phyloP scores from a whole-genome alignment of 2,797 vertebrate genomes.

The Staurois parvus region DNA sequence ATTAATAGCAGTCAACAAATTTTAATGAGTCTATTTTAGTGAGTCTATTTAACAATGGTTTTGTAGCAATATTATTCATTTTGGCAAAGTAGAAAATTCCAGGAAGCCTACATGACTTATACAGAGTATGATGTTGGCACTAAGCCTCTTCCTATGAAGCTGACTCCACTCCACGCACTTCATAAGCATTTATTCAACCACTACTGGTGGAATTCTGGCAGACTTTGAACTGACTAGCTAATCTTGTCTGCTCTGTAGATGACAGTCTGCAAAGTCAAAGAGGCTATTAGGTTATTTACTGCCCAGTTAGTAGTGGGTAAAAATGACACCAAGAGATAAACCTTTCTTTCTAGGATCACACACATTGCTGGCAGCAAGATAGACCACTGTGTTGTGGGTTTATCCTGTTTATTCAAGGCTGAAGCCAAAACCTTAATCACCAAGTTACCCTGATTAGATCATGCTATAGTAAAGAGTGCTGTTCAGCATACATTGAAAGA shows the following conservation, averaged over 20 bases:
- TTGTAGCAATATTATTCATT: constrained; percentile 5
- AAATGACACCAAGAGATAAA: constrained; percentile 34
- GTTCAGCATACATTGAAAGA: background rate
- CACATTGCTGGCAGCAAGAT: constrained; percentile 39
- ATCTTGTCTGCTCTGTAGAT: constrained; percentile 30
- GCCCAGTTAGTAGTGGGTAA: constrained; percentile 19
- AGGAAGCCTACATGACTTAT: background rate
- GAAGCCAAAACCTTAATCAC: constrained; percentile 45
- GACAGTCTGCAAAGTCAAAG: constrained; percentile 39
- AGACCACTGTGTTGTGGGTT: constrained; percentile 44
- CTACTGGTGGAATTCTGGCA: constrained; percentile 40
- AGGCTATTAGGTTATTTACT: constrained; percentile 42
- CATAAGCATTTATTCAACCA: constrained; percentile 27
- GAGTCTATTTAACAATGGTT: background rate
- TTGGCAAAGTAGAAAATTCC: constrained; percentile 2
- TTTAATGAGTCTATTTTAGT: background rate
- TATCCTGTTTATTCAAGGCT: constrained; percentile 36
- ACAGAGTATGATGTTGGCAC: constrained; percentile 17
- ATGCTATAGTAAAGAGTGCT: constrained; percentile 39
- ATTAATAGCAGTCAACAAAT: background rate
- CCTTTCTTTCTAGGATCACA: constrained; percentile 42
- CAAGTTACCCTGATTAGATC: constrained; percentile 34
- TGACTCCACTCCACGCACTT: constrained; percentile 32
- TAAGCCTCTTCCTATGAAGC: constrained; percentile 11
- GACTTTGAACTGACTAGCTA: background rate